phyloP scores from a whole-genome alignment of 2,888 invertebrate species.

The Cryptus viduatorius region DNA sequence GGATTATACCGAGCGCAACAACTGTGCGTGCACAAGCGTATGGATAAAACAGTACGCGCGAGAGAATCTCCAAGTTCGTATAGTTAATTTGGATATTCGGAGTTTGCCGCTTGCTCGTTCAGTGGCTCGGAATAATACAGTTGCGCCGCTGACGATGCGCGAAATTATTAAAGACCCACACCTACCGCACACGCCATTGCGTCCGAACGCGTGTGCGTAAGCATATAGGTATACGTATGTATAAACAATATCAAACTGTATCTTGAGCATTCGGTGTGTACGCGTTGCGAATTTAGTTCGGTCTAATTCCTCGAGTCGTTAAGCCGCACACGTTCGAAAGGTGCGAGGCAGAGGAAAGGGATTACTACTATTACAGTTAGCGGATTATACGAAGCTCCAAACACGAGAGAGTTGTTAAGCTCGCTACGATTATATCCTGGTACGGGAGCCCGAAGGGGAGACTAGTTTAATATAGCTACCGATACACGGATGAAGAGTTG shows the following conservation, averaged over 20 bases:
- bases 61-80: not conserved
- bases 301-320: conserved; percentile 30
- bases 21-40: not conserved
- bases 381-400: conserved; percentile 41
- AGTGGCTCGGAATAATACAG: not conserved
- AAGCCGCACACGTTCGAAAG: conserved; percentile 31
- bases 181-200: not conserved
- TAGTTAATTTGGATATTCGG: not conserved
- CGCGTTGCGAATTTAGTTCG: conserved; percentile 5
- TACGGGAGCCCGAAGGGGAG: not conserved
- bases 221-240: not conserved
- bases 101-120: not conserved
- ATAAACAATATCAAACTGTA: conserved; percentile 10
- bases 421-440: not conserved
- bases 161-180: conserved; percentile 3
- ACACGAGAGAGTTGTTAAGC: conserved; percentile 36
- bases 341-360: conserved; percentile 16
- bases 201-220: not conserved
- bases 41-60: not conserved
- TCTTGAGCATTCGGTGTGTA: not conserved
- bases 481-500: not conserved
- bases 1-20: not conserved
- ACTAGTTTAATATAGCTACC: not conserved
- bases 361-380: conserved; percentile 37
- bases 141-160: conserved; percentile 13